Evolutionary conservation across 2,113 vertebrate genomes (phyloP).

Genomic region (Strix aluco): DNA sequence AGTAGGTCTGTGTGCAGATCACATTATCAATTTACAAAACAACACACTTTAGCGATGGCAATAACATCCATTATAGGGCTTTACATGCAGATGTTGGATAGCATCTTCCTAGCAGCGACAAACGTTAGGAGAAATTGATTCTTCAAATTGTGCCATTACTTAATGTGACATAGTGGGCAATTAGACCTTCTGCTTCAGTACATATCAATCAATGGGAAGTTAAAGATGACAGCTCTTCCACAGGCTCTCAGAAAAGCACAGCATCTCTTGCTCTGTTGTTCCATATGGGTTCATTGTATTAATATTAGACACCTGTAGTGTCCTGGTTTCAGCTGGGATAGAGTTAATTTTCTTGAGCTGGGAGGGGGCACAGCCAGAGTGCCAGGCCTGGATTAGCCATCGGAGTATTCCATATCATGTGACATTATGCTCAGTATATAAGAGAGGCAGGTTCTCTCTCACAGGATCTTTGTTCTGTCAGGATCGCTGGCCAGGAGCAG

Average conservation of each 20-base stretch:
- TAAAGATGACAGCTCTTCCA: background rate
- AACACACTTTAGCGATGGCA: background rate
- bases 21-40: background rate
- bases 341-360: no score
- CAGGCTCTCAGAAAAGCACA: accelerated
- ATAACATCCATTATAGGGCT: background rate
- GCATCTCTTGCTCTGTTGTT: background rate
- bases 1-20: background rate
- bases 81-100: background rate
- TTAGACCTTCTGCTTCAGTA: background rate
- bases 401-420: no score
- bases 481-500: no score
- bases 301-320: background rate
- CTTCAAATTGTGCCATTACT: background rate
- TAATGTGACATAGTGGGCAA: background rate
- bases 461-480: no score
- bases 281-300: accelerated
- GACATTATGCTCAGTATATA: no score
- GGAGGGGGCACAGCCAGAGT: no score
- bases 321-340: no score
- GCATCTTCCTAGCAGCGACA: background rate
- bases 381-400: no score
- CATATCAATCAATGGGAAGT: background rate
- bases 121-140: background rate
- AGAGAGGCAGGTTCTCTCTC: no score